phyloP scores from a whole-genome alignment of 1,140 invertebrate genomes.

The Zaprionus ghesquierei region DNA sequence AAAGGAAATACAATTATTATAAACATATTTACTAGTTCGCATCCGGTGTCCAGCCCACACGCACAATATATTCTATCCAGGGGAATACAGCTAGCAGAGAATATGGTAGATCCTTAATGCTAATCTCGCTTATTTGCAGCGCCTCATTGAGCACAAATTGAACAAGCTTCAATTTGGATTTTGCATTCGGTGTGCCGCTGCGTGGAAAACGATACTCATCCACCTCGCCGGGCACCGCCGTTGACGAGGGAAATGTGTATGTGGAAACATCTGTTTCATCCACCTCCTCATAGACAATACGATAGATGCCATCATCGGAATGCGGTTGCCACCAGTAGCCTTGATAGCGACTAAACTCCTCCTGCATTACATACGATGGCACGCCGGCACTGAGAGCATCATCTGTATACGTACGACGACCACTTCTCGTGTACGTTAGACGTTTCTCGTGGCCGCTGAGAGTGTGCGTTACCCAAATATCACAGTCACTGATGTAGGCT shows the following conservation, averaged over 20 bases:
- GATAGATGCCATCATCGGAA: constrained; percentile 88
- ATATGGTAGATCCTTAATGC: constrained; percentile 88
- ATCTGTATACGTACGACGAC: constrained; percentile 87
- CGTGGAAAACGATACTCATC: constrained; percentile 96
- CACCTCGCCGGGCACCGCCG: constrained; percentile 89
- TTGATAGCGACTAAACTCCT: constrained; percentile 97
- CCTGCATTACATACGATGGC: constrained; percentile 98
- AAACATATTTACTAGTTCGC: constrained; percentile 93
- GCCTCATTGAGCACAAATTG: constrained; percentile 90
- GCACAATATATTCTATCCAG: constrained; percentile 96
- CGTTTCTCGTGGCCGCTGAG: constrained; percentile 88
- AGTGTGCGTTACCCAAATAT: constrained; percentile 94
- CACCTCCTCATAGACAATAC: constrained; percentile 97
- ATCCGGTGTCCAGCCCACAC: constrained; percentile 96
- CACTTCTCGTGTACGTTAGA: constrained; percentile 92
- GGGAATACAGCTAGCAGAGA: constrained; percentile 91
- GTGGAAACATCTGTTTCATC: constrained; percentile 97
- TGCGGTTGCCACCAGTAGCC: constrained; percentile 99
- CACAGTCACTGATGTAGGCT: constrained; percentile 94
- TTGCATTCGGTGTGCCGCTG: constrained; percentile 94
- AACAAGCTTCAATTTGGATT: constrained; percentile 93
- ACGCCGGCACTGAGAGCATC: constrained; percentile 95
- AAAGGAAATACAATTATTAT: no score
- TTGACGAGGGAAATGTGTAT: constrained; percentile 92
- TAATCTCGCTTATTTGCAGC: constrained; percentile 87